Evolutionary conservation across 2,888 invertebrate genomes (phyloP), one percentile per base, ranked within the genome.

Genomic region (Hartigia nigra): DNA sequence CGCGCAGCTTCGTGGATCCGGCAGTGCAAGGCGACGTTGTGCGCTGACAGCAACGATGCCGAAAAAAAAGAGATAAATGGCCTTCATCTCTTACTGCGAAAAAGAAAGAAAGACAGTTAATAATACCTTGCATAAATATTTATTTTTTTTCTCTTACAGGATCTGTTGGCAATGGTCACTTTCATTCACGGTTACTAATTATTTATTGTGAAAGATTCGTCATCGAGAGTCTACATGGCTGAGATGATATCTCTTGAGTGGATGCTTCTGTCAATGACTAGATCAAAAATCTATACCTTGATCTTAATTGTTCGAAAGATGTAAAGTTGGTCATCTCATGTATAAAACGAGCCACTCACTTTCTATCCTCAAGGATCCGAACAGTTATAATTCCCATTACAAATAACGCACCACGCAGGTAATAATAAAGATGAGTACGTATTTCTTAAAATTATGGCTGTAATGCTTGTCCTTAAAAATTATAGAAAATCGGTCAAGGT

Each of bases 1-100:
- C 81, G 96, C 95, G 92, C 97, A 97, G 92, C 97, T 97, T 91
- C 96, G 94, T 70, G 97, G 97, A 92, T 97, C 97, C 77, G 97
- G 97, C 84, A 97, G 93, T 37, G 97, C 97, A 82, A 97, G 93
- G 84, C 97, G 95, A 87, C 97, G 94, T 92, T 97, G 97, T 80
- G 96, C 97, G 89, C 95, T 93, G 76, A 95, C 94, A 87, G 94
- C 92, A 75, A 93, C 93, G 83, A 94, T 93, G 89, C 95, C 95
- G 86, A 96, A 91, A 86, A 95, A 93, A 81, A 96, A 92, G 88
- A 95, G 93, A 77, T 84, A 86, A 75, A 88, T 82, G 80, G 87
- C 87, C 87, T 84, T 90, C 89, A 90, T 90, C 77, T 78, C 55
- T 55, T 55, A 55, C 23, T 55, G 9, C 55, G 55, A 23, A 55